Evolutionary conservation across 2,113 vertebrate species (phyloP), one percentile per base, ranked within the genome.

Genomic region (Brachypodius melanocephalos): DNA sequence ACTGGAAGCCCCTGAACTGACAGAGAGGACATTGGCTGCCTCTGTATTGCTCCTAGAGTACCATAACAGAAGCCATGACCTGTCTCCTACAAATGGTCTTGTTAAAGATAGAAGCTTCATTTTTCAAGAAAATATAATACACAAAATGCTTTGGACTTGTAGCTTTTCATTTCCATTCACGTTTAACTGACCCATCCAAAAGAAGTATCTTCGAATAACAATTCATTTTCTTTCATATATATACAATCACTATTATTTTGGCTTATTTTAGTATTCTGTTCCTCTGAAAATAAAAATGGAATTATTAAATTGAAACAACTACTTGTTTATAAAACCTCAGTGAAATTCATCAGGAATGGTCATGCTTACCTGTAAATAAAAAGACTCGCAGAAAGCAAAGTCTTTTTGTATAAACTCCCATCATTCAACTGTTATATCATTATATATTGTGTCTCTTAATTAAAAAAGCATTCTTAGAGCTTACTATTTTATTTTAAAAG

Each of bases 161-260:
- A 80, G 63, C 67, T 95, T 93, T 96, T 83, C 40, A 58, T 91
- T 94, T 91, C 62, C 45, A n/a, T 68, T 93, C 79, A 79, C 42
- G 65, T 88, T 79, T 75, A 93, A 92, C 75, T 51, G 88, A 69
- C 38, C 82, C 25, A 75, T 89, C 48, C 89, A 73, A 74, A 89
- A 89, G 46, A 88, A 89, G 20, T 58, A 63, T 54, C 32, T 74
- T 68, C 0, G 0, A 89, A 73, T 49, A 88, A 86, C 55, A 88
- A 87, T 73, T 88, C 90, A 4, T 93, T 91, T 96, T 86, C 77
- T 90, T 87, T 89, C 71, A 85, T 43, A 36, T 26, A 71, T 62
- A 88, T 6, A 68, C 32, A 95, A 77, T 42, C 24, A 38, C 32
- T 63, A 89, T 92, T 80, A 84, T 81, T 93, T 84, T 80, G 75